Percentiles rank a stretch among this genome's conserved stretches.
phyloP scores from a whole-genome alignment of 2,888 invertebrate species.

The Eurois occulta region DNA sequence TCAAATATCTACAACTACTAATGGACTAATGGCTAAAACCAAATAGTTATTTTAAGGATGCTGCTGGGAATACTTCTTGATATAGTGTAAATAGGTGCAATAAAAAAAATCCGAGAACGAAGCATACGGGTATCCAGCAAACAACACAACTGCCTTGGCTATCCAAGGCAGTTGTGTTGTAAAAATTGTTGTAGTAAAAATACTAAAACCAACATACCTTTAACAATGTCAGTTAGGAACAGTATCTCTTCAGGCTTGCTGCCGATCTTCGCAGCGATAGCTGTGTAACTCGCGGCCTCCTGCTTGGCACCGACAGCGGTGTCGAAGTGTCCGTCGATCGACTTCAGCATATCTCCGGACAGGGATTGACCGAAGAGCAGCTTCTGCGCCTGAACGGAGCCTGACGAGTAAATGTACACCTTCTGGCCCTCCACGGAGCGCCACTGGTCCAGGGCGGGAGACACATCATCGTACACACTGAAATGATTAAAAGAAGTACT shows the following conservation, averaged over 20 bases:
- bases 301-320: conserved; percentile 96
- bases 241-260: conserved; percentile 92
- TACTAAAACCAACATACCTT: conserved; percentile 90
- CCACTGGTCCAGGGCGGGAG: conserved; percentile 93
- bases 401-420: conserved; percentile 97
- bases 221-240: conserved; percentile 96
- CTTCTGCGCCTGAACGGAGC: conserved; percentile 97
- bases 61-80: background rate
- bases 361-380: conserved; percentile 94
- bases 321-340: conserved; percentile 95
- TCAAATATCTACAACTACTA: background rate
- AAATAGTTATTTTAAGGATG: background rate
- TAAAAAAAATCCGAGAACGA: background rate
- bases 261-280: conserved; percentile 93
- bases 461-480: conserved; percentile 97
- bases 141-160: background rate
- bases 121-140: background rate
- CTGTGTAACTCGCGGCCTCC: conserved; percentile 94
- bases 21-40: background rate
- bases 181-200: too few species aligned
- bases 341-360: conserved; percentile 94
- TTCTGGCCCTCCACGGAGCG: conserved; percentile 91
- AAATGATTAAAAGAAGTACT: conserved; percentile 69
- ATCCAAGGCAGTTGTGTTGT: too few species aligned
- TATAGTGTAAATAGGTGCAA: background rate